These are phyloP conservation scores for Crotalus horridus DNA, from an alignment of 2,113 vertebrate genomes.

Conservation along the genomic window DNA sequence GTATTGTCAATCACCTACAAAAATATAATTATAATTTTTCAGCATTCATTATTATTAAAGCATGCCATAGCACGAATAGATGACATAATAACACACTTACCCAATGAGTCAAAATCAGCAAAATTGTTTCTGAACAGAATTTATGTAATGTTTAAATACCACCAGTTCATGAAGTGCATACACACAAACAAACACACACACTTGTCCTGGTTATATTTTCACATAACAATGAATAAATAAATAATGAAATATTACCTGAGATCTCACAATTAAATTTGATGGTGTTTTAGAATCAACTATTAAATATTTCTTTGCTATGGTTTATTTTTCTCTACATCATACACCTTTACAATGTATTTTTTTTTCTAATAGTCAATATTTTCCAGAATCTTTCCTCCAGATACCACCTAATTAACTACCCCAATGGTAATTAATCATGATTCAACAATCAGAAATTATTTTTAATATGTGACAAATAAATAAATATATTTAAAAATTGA, in stretches of 20 bases:
- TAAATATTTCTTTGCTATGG: neutral
- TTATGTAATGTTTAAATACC: neutral
- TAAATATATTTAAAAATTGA: neutral
- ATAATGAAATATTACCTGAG: neutral
- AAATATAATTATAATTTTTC: neutral
- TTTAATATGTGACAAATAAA: neutral
- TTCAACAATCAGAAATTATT: neutral
- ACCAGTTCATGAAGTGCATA: constrained; percentile 9
- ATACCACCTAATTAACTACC: neutral
- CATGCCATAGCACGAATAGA: neutral
- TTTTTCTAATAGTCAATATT: neutral
- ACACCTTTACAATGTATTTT: neutral
- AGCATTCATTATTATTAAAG: constrained; percentile 21
- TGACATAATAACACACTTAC: neutral
- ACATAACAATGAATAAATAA: neutral
- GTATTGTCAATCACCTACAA: neutral
- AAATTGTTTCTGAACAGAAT: constrained; percentile 9
- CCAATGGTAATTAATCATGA: neutral
- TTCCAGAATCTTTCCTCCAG: neutral
- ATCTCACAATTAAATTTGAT: neutral
- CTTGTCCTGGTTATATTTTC: neutral
- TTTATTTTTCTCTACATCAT: neutral
- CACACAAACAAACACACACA: neutral
- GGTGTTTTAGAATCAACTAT: neutral
- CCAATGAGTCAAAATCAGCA: constrained; percentile 18